Conservation (phyloP, 2,888 invertebrate genomes). For the Oscheius sp. region DNA sequence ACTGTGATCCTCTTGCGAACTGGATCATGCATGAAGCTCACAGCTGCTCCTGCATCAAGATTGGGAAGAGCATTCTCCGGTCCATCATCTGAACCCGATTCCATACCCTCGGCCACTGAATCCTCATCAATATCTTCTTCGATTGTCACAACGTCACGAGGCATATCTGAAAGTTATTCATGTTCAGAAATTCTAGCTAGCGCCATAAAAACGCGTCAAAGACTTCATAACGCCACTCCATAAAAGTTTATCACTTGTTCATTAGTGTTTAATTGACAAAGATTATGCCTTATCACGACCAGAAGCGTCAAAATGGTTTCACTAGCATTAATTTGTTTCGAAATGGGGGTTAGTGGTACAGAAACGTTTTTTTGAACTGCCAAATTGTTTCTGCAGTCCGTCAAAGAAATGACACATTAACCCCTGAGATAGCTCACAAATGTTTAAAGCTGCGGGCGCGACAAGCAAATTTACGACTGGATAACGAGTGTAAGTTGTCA, state of each 20-base stretch:
- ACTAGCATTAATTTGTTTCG: not conserved
- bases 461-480: conserved; percentile 9
- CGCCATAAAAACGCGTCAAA: conserved; percentile 15
- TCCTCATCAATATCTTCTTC: conserved; percentile 24
- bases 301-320: conserved; percentile 30
- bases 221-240: conserved; percentile 11
- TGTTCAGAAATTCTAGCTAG: not conserved
- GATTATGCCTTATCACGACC: conserved; percentile 27
- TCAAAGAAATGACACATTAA: conserved; percentile 25
- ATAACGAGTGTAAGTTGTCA: conserved; percentile 2
- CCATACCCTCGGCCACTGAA: conserved; percentile 1
- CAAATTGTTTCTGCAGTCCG: not conserved
- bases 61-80: not conserved
- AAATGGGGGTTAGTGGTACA: not conserved
- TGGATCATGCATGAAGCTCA: conserved; percentile 30
- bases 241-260: conserved; percentile 29
- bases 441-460: conserved; percentile 15
- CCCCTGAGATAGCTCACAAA: not conserved
- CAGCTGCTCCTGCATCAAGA: conserved; percentile 9
- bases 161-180: conserved; percentile 13
- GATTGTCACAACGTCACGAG: conserved; percentile 25
- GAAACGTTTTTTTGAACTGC: not conserved
- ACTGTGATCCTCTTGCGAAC: conserved; percentile 2
- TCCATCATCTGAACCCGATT: conserved; percentile 9
- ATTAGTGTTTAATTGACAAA: conserved; percentile 31